phyloP scores from a whole-genome alignment of 2,888 invertebrate species.

The Trissoscelio sp. region DNA sequence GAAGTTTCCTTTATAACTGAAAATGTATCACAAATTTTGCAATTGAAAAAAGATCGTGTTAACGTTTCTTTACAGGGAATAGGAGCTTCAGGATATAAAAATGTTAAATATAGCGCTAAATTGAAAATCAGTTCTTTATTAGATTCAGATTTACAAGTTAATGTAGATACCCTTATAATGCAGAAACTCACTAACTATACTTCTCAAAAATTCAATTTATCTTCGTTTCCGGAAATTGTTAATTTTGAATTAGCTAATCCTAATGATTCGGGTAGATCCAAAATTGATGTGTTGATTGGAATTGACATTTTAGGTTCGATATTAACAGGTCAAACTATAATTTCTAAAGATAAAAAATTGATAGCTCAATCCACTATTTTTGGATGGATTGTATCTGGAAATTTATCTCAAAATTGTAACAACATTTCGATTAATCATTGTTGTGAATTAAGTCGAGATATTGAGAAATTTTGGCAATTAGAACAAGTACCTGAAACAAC shows the following conservation, averaged over 20 bases:
- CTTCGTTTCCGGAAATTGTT: neutral
- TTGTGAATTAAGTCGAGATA: neutral
- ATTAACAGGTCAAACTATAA: neutral
- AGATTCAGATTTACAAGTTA: no score
- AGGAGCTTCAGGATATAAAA: neutral
- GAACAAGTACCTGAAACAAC: conserved; percentile 1
- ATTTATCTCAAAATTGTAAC: no score
- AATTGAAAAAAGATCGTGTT: neutral
- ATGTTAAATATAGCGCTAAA: no score
- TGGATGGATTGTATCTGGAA: no score
- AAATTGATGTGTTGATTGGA: neutral
- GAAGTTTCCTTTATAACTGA: neutral
- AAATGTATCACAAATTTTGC: neutral
- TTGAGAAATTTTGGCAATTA: conserved; percentile 20
- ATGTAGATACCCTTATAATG: no score
- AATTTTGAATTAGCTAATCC: neutral
- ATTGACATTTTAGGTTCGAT: neutral
- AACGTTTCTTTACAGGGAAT: no score
- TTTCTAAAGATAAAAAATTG: no score
- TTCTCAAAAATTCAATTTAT: no score
- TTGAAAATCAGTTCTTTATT: no score
- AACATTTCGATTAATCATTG: conserved; percentile 14
- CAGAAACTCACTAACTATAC: no score
- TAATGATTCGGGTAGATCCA: no score
- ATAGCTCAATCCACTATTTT: no score